phyloP scores from a whole-genome alignment of 35 echinoderm and acorn worm genomes.

The Lytechinus variegatus region DNA sequence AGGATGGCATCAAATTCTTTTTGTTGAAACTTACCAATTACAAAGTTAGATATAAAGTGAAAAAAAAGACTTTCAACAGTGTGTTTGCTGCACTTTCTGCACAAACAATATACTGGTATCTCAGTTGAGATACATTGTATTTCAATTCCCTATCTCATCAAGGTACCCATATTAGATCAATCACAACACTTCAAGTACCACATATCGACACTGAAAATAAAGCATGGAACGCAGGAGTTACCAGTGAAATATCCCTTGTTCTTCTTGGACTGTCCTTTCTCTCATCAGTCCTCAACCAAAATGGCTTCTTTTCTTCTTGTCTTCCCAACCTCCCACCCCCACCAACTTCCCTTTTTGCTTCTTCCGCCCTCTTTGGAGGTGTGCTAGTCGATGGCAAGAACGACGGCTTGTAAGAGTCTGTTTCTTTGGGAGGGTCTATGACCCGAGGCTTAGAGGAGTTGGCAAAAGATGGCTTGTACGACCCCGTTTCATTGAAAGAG shows the following conservation, averaged over 20 bases:
- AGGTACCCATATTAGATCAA: not conserved
- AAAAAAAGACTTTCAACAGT: too few relatives aligned
- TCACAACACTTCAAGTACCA: slow-evolving; percentile 16
- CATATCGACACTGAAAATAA: not conserved
- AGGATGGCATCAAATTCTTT: too few relatives aligned
- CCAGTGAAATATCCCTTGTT: not conserved
- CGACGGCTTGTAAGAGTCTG: not conserved
- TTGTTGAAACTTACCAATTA: too few relatives aligned
- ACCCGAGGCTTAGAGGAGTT: not conserved
- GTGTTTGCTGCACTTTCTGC: too few relatives aligned
- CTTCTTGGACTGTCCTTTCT: not conserved
- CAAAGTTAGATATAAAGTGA: too few relatives aligned
- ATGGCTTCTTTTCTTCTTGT: slow-evolving; percentile 24
- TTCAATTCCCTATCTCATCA: too few relatives aligned
- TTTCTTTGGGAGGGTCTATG: not conserved
- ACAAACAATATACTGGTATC: too few relatives aligned
- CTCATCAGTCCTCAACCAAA: slow-evolving; percentile 4
- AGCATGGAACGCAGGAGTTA: not conserved
- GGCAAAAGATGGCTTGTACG: slow-evolving; percentile 24
- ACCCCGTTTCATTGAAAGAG: not conserved
- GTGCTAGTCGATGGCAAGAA: not conserved
- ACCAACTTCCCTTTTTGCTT: not conserved
- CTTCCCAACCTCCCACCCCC: not conserved
- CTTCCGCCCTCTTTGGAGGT: not conserved
- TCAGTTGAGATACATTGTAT: too few relatives aligned